Evolutionary conservation across 2,888 invertebrate genomes (phyloP).

Genomic region (Xestobium rufovillosum): DNA sequence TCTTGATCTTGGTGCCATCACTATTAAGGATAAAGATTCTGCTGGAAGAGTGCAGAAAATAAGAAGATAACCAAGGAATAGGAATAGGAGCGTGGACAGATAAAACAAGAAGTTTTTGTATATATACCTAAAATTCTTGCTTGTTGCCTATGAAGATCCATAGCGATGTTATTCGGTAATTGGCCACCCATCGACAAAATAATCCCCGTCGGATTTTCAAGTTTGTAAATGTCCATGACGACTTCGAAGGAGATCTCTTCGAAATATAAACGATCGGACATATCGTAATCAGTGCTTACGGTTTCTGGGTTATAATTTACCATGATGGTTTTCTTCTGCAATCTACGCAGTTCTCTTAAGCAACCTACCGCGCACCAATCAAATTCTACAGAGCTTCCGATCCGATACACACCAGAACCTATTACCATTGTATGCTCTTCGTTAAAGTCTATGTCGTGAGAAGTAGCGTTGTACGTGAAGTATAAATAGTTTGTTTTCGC

Average conservation of each 20-base stretch:
- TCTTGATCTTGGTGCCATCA: too few relatives aligned
- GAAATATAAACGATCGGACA: constrained; percentile 97
- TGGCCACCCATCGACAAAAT: constrained; percentile 98
- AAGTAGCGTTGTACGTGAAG: constrained; percentile 84
- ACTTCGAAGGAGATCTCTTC: constrained; percentile 99
- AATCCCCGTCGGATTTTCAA: constrained; percentile 89
- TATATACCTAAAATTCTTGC: constrained; percentile 87
- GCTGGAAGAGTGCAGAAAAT: too few relatives aligned
- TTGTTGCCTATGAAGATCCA: constrained; percentile 88
- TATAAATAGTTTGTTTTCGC: constrained; percentile 98
- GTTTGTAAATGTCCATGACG: constrained; percentile 95
- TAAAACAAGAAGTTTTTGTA: too few relatives aligned
- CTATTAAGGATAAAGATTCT: too few relatives aligned
- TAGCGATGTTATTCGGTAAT: constrained; percentile 98
- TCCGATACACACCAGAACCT: constrained; percentile 93
- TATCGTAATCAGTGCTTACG: constrained; percentile 98
- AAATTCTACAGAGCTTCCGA: constrained; percentile 97
- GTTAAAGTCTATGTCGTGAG: constrained; percentile 76
- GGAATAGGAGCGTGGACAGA: too few relatives aligned
- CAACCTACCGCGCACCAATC: constrained; percentile 99
- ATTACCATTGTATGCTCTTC: constrained; percentile 81
- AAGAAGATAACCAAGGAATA: too few relatives aligned
- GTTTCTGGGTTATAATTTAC: constrained; percentile 99
- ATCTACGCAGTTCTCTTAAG: constrained; percentile 77
- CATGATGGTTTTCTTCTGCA: constrained; percentile 92